Conservation (phyloP, 2,797 vertebrate genomes). For the Sylvilagus floridanus region DNA sequence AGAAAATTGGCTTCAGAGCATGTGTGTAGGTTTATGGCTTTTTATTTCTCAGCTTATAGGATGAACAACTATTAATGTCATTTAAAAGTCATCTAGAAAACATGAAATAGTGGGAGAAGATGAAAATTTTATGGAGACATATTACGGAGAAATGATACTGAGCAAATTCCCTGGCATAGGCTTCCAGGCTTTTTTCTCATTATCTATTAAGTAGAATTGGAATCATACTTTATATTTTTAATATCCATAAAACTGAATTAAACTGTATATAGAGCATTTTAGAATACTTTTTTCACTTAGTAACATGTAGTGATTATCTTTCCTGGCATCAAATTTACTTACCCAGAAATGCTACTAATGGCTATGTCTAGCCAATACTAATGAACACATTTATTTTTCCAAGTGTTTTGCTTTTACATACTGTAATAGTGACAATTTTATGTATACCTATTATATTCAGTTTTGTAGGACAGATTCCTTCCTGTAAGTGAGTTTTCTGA, state of each 20-base stretch:
- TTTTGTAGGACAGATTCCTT: neutral
- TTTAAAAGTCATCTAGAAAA: constrained; percentile 63
- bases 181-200: neutral
- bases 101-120: constrained; percentile 40
- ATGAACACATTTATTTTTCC: neutral
- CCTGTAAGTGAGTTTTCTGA: neutral
- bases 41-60: constrained; percentile 10
- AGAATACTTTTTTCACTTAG: neutral
- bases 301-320: neutral
- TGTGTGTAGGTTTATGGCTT: neutral
- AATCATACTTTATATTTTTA: neutral
- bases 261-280: neutral
- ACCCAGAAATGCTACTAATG: neutral
- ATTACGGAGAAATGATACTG: constrained; percentile 23
- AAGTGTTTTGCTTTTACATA: constrained; percentile 3
- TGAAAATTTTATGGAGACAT: neutral
- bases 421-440: neutral
- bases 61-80: constrained; percentile 22
- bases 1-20: neutral
- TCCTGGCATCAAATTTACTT: neutral
- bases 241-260: neutral
- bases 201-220: constrained; percentile 16
- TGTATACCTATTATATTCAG: neutral
- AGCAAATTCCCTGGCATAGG: neutral
- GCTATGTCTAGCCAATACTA: neutral